A percentile compares a stretch with the other conserved stretches of the same genome.
phyloP scores from a whole-genome alignment of 2,888 invertebrate genomes.

The Caenorhabditis afra region DNA sequence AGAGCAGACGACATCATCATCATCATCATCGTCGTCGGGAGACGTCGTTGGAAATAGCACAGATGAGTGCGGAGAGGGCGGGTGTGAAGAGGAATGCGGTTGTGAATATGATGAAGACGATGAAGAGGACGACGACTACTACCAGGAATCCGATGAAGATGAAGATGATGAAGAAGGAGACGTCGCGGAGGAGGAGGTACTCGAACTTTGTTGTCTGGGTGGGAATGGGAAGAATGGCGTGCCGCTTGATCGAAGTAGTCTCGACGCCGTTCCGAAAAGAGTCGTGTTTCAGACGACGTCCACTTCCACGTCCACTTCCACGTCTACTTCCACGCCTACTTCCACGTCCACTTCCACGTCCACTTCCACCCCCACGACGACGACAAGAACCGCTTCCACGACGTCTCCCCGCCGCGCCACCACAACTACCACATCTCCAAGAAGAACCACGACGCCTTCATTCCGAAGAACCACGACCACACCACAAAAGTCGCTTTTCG shows the following conservation, averaged over 20 bases:
- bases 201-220: conserved; percentile 18
- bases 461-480: conserved; percentile 41
- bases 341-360: conserved; percentile 3
- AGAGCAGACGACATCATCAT: neutral
- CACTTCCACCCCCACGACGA: conserved; percentile 5
- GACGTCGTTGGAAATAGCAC: conserved; percentile 9
- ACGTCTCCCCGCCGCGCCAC: conserved; percentile 4
- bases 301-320: conserved; percentile 18
- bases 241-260: no score
- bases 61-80: conserved; percentile 34
- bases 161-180: conserved; percentile 18
- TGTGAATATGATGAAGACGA: conserved; percentile 56
- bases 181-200: conserved; percentile 36
- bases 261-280: no score
- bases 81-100: conserved; percentile 40
- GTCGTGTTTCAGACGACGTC: conserved; percentile 11
- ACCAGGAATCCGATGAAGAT: neutral
- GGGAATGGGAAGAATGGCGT: no score
- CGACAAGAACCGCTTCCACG: conserved; percentile 8
- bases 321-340: neutral
- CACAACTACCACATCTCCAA: conserved; percentile 30
- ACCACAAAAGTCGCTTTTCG: conserved; percentile 15
- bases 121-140: conserved; percentile 35
- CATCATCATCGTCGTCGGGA: no score
- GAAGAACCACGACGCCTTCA: no score